These are phyloP conservation scores for Metridium senile DNA, from an alignment of 92 coral and sea anemone genomes.

Conservation along the genomic window DNA sequence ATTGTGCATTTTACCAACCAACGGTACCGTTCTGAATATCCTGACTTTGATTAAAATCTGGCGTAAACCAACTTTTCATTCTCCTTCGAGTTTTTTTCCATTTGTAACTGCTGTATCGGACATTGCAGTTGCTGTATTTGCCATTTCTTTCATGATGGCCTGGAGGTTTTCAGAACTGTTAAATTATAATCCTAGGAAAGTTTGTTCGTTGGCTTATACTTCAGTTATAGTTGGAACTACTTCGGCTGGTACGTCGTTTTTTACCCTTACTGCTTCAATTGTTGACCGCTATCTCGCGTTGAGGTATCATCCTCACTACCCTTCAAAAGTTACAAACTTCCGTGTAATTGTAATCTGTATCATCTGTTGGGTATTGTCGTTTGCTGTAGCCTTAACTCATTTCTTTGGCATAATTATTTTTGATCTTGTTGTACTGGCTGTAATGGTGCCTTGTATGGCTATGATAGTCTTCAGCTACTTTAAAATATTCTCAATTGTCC, in stretches of 20 bases:
- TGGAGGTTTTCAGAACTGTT: not conserved
- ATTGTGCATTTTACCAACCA: slow-evolving; percentile 3
- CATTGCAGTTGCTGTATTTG: not conserved
- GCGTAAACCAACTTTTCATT: not conserved
- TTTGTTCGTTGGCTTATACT: not conserved
- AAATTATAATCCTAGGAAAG: not conserved
- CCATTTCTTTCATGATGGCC: not conserved
- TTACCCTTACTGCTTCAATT: not conserved
- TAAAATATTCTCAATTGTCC: not conserved
- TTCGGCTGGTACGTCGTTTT: not conserved
- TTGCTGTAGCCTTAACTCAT: no score
- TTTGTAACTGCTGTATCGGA: slow-evolving; percentile 7
- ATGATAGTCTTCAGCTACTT: not conserved
- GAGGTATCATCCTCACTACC: not conserved
- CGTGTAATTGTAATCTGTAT: not conserved
- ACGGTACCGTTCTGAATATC: not conserved
- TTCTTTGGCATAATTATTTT: not conserved
- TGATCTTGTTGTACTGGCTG: not conserved
- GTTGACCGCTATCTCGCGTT: slow-evolving; percentile 17
- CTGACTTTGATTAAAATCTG: slow-evolving; percentile 3
- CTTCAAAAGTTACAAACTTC: not conserved
- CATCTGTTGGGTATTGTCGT: not conserved
- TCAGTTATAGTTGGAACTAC: not conserved
- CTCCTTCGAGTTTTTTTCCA: slow-evolving; percentile 10
- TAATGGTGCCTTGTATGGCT: not conserved